These are phyloP conservation scores for Papilio glaucus DNA, from an alignment of 1,140 invertebrate genomes.

Conservation along the genomic window DNA sequence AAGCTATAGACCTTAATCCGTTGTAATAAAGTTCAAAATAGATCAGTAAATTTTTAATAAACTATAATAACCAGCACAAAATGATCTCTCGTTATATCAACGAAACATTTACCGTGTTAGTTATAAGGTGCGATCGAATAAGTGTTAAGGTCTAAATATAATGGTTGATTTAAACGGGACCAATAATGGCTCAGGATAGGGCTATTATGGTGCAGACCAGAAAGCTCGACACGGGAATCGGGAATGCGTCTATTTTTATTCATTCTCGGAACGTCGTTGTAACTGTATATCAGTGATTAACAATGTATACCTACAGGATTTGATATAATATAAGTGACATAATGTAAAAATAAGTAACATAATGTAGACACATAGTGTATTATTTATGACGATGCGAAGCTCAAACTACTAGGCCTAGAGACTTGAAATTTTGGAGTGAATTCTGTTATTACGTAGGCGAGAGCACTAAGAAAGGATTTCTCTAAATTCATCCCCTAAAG, in stretches of 20 bases:
- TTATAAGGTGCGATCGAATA: neutral
- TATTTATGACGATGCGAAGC: no score
- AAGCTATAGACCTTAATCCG: conserved; percentile 28
- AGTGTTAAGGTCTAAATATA: neutral
- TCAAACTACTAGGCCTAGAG: no score
- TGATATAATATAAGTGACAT: no score
- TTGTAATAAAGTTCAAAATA: conserved; percentile 39
- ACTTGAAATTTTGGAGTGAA: no score
- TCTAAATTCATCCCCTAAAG: no score
- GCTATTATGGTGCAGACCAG: conserved; percentile 15
- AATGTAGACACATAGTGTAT: no score
- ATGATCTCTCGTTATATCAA: neutral
- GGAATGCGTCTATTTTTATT: conserved; percentile 19
- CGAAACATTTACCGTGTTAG: conserved; percentile 13
- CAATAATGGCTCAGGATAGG: conserved; percentile 8
- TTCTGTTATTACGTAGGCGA: no score
- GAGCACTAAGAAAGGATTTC: no score
- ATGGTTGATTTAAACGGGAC: neutral
- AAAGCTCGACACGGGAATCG: neutral
- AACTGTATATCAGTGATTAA: conserved; percentile 8
- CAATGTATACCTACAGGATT: no score
- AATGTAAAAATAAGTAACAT: no score
- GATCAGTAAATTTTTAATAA: conserved; percentile 8
- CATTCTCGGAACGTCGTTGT: neutral
- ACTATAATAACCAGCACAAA: neutral